Percentiles rank a stretch among this genome's conserved stretches.
Evolutionary conservation across 2,113 vertebrate genomes (phyloP).

Genomic region (Calonectris borealis): DNA sequence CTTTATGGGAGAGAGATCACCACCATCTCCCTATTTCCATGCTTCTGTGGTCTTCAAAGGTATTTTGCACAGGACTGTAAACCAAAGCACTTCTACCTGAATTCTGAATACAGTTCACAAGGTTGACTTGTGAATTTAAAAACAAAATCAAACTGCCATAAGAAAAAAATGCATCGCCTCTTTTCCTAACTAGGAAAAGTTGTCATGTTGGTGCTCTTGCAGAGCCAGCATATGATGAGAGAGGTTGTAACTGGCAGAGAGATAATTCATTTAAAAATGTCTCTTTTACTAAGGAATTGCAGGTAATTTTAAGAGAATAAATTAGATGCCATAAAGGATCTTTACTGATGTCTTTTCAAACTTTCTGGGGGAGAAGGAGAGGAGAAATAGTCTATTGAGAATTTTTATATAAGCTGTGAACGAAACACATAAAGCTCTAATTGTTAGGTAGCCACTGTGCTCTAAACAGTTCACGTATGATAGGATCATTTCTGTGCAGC

Average conservation of each 20-base stretch:
- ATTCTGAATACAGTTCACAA: neutral
- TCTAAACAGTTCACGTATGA: slow-evolving; percentile 42
- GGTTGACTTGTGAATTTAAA: neutral
- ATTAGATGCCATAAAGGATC: slow-evolving; percentile 51
- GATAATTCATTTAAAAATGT: slow-evolving; percentile 19
- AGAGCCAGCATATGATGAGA: neutral
- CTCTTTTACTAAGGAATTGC: slow-evolving; percentile 49
- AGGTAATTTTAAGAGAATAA: slow-evolving; percentile 58
- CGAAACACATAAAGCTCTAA: slow-evolving; percentile 56
- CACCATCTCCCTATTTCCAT: slow-evolving; percentile 23
- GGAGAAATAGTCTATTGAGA: slow-evolving; percentile 49
- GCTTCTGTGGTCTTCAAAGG: slow-evolving; percentile 25
- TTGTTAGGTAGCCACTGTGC: slow-evolving; percentile 53
- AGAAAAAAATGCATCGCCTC: neutral
- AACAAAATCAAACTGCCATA: neutral
- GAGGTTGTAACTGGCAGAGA: slow-evolving; percentile 3
- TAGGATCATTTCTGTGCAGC: slow-evolving; percentile 55
- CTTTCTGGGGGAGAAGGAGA: slow-evolving; percentile 37
- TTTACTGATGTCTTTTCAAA: slow-evolving; percentile 46
- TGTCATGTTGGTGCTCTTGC: slow-evolving; percentile 1
- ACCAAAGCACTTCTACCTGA: neutral
- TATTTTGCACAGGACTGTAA: neutral
- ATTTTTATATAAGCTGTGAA: slow-evolving; percentile 64
- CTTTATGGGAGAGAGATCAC: slow-evolving; percentile 43
- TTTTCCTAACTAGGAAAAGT: neutral